phyloP scores from a whole-genome alignment of 2,888 invertebrate species.

The Apamea crenata region DNA sequence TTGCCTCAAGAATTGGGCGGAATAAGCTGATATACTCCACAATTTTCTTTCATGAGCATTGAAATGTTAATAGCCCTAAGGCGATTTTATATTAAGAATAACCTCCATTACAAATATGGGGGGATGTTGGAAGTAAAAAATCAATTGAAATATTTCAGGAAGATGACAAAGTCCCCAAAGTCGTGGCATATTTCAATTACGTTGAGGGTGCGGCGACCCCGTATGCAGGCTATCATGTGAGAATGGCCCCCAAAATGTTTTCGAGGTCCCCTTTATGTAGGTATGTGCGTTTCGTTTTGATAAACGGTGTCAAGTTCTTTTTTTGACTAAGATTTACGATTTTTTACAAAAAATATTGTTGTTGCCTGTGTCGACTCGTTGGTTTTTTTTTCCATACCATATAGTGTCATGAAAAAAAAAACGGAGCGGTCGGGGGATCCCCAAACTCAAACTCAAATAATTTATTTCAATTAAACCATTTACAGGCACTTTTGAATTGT shows the following conservation, averaged over 20 bases:
- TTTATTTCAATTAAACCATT: too few species aligned
- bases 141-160: slow-evolving; percentile 39
- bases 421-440: too few species aligned
- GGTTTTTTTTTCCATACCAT: not conserved
- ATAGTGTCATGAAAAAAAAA: not conserved
- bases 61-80: slow-evolving; percentile 39
- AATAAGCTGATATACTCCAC: slow-evolving; percentile 34
- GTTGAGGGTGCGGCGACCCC: slow-evolving; percentile 39
- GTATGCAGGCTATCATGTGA: slow-evolving; percentile 47
- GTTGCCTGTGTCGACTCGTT: not conserved
- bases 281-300: slow-evolving; percentile 26
- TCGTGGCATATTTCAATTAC: slow-evolving; percentile 64
- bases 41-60: slow-evolving; percentile 42
- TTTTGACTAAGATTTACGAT: slow-evolving; percentile 9
- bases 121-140: slow-evolving; percentile 41
- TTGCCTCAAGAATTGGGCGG: slow-evolving; percentile 25
- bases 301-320: slow-evolving; percentile 8
- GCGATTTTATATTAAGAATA: slow-evolving; percentile 40
- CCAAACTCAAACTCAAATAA: too few species aligned
- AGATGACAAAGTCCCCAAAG: slow-evolving; percentile 45
- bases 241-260: slow-evolving; percentile 51
- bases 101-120: slow-evolving; percentile 38
- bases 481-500: too few species aligned
- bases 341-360: too few species aligned
- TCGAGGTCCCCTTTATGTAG: slow-evolving; percentile 22